phyloP scores from a whole-genome alignment of 2,888 invertebrate species.

The Acanthosoma haemorrhoidale region DNA sequence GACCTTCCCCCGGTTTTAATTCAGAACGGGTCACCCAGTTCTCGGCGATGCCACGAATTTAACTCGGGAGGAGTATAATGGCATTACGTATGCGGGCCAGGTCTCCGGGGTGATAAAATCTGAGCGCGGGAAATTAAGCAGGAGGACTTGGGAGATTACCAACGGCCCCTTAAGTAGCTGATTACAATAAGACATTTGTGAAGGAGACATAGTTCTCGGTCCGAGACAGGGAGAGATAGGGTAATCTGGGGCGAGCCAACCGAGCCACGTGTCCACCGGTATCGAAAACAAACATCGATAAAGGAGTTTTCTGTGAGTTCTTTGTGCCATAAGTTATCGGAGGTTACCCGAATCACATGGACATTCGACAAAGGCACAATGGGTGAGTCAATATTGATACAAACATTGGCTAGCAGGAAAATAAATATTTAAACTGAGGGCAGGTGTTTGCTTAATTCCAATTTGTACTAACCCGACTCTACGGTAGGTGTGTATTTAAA shows the following conservation, averaged over 20 bases:
- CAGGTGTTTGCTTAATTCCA: too few relatives aligned
- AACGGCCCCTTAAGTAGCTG: not conserved
- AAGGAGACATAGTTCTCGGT: too few relatives aligned
- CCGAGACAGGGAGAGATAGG: too few relatives aligned
- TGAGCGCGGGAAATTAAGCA: not conserved
- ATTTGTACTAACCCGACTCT: too few relatives aligned
- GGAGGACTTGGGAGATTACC: not conserved
- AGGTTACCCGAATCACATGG: too few relatives aligned
- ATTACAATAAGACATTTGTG: not conserved
- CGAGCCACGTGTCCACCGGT: not conserved
- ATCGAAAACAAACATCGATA: not conserved
- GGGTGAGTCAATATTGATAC: too few relatives aligned
- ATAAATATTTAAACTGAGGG: too few relatives aligned
- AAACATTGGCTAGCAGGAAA: too few relatives aligned
- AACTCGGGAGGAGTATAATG: not conserved
- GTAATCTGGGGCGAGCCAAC: not conserved
- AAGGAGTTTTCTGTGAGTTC: too few relatives aligned
- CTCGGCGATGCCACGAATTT: not conserved
- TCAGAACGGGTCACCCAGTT: not conserved
- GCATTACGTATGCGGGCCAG: not conserved
- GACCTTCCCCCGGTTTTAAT: not conserved
- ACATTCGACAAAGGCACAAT: too few relatives aligned
- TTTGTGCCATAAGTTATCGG: too few relatives aligned
- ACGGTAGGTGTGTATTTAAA: too few relatives aligned
- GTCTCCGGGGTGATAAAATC: not conserved